Evolutionary conservation across 2,797 vertebrate species (phyloP), one percentile per base, ranked within the genome.

Genomic region (Girardinus metallicus): DNA sequence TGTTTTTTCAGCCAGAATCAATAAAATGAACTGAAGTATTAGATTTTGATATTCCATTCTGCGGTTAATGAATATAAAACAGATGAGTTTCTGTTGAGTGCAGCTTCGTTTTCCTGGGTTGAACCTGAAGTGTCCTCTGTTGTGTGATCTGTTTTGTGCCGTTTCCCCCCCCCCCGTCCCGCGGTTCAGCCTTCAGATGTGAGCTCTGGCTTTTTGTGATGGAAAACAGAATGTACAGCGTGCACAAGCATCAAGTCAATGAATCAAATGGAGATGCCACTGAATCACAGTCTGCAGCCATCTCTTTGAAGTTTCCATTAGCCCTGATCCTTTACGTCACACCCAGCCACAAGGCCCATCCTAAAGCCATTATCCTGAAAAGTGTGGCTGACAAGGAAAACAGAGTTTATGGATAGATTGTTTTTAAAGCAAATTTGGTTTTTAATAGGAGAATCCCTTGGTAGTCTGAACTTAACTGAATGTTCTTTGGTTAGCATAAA

Each of bases 301-400:
- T 88, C 78, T 83, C 94, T 96, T 94, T 95, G 93, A 95, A 95
- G 95, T 95, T 95, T 91, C 93, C 94, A 95, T 96, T 95, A 94
- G 86, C 80, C 84, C 74, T 83, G 88, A 92, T 92, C 85, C 90
- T 90, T 85, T 34, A 94, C 95, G 95, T 96, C 95, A 96, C 95
- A 94, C 90, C 85, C 87, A 89, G 88, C 85, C 80, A 74, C 79
- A 81, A 82, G 89, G 83, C 88, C 92, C 85, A 92, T 93, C 89
- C 89, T 86, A 84, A 94, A 93, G 89, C 91, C 85, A 92, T 95
- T 94, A 95, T 93, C 83, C 91, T 79, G 79, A 87, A 85, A 91
- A 86, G 86, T 87, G 84, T 15, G 75, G 82, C 84, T 46, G 75
- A 80, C 79, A 60, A 74, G 46, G 41, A 87, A 85, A 86, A 57